phyloP scores from a whole-genome alignment of 2,888 invertebrate species.

The Catocala sponsa region DNA sequence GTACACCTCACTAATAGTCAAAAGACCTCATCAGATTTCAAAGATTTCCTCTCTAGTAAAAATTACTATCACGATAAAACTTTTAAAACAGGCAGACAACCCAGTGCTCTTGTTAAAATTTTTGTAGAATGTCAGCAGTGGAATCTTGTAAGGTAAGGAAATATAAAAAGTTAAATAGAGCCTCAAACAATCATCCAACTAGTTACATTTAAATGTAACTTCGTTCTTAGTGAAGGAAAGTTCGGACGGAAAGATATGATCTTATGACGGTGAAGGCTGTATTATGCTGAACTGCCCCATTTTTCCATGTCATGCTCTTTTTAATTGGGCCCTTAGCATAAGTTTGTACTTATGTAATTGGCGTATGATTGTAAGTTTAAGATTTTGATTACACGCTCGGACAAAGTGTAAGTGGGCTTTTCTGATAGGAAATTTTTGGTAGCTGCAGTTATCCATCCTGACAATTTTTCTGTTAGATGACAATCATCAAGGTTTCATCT shows the following conservation, averaged over 20 bases:
- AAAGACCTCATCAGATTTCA: neutral
- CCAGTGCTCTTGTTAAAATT: neutral
- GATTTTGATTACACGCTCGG: no score
- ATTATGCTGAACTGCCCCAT: neutral
- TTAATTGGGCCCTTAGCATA: no score
- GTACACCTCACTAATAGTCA: no score
- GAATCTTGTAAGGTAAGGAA: conserved; percentile 5
- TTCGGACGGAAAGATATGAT: conserved; percentile 27
- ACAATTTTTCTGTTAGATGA: no score
- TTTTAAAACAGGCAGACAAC: conserved; percentile 4
- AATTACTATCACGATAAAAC: neutral
- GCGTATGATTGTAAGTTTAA: no score
- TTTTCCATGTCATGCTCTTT: no score
- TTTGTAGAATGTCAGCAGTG: neutral
- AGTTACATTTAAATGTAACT: conserved; percentile 34
- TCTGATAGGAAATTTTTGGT: no score
- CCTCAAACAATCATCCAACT: conserved; percentile 12
- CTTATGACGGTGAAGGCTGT: conserved; percentile 1
- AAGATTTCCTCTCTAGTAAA: neutral
- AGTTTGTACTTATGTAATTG: no score
- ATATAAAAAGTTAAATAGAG: conserved; percentile 20
- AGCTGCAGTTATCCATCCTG: no score
- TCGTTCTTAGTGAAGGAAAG: conserved; percentile 20
- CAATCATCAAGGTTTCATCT: no score
- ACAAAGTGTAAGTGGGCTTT: no score